Percentiles rank a stretch among this genome's conserved stretches.
Conservation (phyloP, 2,888 invertebrate species). For the Mimas tiliae region DNA sequence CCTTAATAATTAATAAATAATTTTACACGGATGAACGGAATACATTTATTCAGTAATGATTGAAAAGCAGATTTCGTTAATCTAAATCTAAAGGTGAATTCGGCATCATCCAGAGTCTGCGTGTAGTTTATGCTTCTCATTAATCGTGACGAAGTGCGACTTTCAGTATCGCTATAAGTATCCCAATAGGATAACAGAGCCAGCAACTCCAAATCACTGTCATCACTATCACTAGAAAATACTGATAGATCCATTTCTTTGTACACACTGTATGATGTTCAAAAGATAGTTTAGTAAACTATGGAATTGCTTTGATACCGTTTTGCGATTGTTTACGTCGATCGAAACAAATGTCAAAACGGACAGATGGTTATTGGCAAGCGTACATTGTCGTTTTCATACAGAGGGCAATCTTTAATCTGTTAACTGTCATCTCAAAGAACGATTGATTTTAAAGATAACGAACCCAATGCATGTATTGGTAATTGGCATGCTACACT, state of each 20-base stretch:
- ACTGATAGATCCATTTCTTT: neutral
- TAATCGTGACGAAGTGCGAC: neutral
- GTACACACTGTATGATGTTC: neutral
- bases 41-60: neutral
- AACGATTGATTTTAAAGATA: neutral
- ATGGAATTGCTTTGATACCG: neutral
- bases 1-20: too few species aligned
- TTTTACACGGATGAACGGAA: neutral
- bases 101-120: constrained; percentile 25
- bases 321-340: neutral
- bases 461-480: neutral
- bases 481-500: neutral
- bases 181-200: constrained; percentile 32
- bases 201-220: constrained; percentile 32
- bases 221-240: constrained; percentile 28
- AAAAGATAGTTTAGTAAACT: neutral
- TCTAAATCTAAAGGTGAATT: constrained; percentile 11
- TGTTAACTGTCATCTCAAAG: neutral
- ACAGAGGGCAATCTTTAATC: too few species aligned
- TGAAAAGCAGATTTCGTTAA: neutral
- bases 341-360: constrained; percentile 2
- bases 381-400: too few species aligned
- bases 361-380: neutral
- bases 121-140: too few species aligned
- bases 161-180: constrained; percentile 26